phyloP scores from a whole-genome alignment of 2,113 vertebrate genomes.

The Pygoscelis antarcticus region DNA sequence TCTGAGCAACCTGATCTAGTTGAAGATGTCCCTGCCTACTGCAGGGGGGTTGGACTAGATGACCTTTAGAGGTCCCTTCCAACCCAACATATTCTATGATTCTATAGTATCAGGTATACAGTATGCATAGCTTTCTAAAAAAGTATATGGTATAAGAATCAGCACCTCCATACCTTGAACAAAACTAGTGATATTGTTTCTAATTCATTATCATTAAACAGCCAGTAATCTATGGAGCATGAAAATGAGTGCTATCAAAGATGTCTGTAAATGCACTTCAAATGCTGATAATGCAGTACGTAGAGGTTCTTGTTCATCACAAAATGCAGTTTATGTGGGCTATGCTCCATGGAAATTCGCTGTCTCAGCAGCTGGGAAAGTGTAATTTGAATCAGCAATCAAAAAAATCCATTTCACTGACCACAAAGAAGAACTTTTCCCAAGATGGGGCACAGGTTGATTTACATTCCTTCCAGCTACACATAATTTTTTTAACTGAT shows the following conservation, averaged over 20 bases:
- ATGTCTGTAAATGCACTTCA: neutral
- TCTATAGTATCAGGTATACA: neutral
- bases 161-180: neutral
- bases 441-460: neutral
- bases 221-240: neutral
- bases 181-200: neutral
- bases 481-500: neutral
- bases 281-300: neutral
- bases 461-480: neutral
- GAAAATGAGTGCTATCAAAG: neutral
- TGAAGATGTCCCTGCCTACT: too few relatives aligned
- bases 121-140: neutral
- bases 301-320: neutral
- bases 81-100: too few relatives aligned
- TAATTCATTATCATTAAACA: neutral
- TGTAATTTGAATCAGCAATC: neutral
- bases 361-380: neutral
- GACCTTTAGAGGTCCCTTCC: too few relatives aligned
- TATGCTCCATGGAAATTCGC: neutral
- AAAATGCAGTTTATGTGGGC: neutral
- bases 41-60: too few relatives aligned
- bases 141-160: neutral
- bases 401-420: neutral
- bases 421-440: neutral
- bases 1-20: too few relatives aligned